Conservation (phyloP, 2,797 vertebrate species). For the Heliangelus exortis region DNA sequence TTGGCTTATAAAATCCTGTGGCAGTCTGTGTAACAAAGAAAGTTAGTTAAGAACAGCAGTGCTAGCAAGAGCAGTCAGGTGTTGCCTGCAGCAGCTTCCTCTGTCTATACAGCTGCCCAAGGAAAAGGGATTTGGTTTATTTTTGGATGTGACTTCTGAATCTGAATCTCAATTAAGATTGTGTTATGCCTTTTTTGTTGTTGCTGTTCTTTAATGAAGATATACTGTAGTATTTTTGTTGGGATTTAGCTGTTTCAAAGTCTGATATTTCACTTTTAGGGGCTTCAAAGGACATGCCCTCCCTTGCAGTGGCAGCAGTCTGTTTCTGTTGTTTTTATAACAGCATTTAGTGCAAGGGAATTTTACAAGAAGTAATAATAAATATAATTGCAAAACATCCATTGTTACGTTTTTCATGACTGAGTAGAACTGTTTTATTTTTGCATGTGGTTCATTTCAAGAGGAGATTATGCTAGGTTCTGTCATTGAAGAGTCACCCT, state of each 20-base stretch:
- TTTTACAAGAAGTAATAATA: not conserved
- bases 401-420: not conserved
- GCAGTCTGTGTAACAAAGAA: not conserved
- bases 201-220: not conserved
- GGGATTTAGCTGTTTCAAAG: not conserved
- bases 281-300: not conserved
- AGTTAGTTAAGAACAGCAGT: not conserved
- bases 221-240: not conserved
- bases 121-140: not conserved
- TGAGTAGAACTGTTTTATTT: not conserved
- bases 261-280: not conserved
- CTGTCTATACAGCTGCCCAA: not conserved
- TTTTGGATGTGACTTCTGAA: not conserved
- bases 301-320: not conserved
- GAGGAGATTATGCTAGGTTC: conserved; percentile 1
- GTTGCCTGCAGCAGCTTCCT: not conserved
- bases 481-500: conserved; percentile 3
- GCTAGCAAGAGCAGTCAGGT: not conserved
- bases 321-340: not conserved
- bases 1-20: not conserved
- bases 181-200: not conserved
- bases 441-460: conserved; percentile 25
- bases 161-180: not conserved
- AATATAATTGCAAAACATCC: not conserved
- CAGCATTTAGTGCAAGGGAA: not conserved